Evolutionary conservation across 2,113 vertebrate species (phyloP).

Genomic region (Pseudopodoces humilis): DNA sequence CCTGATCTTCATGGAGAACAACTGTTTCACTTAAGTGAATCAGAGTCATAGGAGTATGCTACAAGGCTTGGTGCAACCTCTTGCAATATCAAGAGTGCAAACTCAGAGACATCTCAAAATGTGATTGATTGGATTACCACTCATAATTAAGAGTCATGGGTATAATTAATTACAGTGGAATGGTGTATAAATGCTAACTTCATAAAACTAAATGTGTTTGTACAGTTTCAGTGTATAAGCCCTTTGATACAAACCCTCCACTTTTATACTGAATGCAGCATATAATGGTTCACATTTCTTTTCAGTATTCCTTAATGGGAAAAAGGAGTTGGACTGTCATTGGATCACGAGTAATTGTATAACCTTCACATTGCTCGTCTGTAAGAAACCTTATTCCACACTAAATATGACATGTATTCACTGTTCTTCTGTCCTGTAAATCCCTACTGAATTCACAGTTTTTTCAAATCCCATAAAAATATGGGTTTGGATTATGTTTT

Average conservation of each 20-base stretch:
- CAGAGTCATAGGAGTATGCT: neutral
- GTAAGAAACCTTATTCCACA: neutral
- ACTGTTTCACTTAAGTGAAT: neutral
- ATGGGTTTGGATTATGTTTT: neutral
- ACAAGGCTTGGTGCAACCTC: neutral
- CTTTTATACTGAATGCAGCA: neutral
- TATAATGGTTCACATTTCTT: neutral
- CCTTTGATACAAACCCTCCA: neutral
- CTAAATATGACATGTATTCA: accelerated
- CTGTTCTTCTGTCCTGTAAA: neutral
- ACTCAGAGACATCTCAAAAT: neutral
- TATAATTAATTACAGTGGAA: neutral
- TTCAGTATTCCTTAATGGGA: neutral
- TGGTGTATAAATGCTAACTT: neutral
- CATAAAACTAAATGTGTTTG: neutral
- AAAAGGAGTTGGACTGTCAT: neutral
- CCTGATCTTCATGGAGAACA: neutral
- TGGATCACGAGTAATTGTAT: neutral
- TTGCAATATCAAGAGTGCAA: neutral
- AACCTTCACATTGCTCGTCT: neutral
- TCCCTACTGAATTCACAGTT: neutral
- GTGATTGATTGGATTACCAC: neutral
- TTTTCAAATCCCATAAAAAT: neutral
- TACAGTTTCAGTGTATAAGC: neutral
- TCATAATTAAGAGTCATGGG: neutral